A percentile compares a stretch with the other conserved stretches of the same genome.
phyloP scores from a whole-genome alignment of 2,888 invertebrate genomes.

The Eudasyphora cyanicolor region DNA sequence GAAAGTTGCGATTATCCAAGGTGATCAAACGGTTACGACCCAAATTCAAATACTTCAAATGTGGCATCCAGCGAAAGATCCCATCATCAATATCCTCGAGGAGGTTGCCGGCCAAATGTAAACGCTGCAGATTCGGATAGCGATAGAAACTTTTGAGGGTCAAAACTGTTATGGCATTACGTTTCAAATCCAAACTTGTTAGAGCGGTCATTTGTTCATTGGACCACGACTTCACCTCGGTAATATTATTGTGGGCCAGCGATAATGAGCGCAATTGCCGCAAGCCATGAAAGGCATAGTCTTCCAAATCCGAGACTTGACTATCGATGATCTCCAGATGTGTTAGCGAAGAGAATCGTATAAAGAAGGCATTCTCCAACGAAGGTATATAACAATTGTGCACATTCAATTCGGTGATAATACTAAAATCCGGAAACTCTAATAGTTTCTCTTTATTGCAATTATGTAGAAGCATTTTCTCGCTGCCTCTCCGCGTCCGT shows the following conservation, averaged over 20 bases:
- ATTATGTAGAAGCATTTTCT: slow-evolving; percentile 36
- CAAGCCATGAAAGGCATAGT: slow-evolving; percentile 76
- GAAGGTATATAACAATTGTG: slow-evolving; percentile 72
- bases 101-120: slow-evolving; percentile 76
- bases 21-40: slow-evolving; percentile 73
- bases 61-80: slow-evolving; percentile 71
- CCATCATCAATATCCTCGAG: slow-evolving; percentile 72
- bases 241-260: slow-evolving; percentile 75
- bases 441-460: slow-evolving; percentile 56
- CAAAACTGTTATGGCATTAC: slow-evolving; percentile 72
- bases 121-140: slow-evolving; percentile 76
- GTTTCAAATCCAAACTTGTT: slow-evolving; percentile 73
- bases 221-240: slow-evolving; percentile 75
- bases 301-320: slow-evolving; percentile 70
- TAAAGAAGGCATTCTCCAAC: slow-evolving; percentile 75
- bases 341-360: slow-evolving; percentile 70
- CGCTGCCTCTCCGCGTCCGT: neutral
- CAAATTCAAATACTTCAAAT: slow-evolving; percentile 76
- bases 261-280: slow-evolving; percentile 72
- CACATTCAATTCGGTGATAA: slow-evolving; percentile 68
- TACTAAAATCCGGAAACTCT: slow-evolving; percentile 50
- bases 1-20: slow-evolving; percentile 71
- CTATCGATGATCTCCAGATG: slow-evolving; percentile 74
- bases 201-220: slow-evolving; percentile 73
- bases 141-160: slow-evolving; percentile 69